Evolutionary conservation across 2,113 vertebrate genomes (phyloP).

Genomic region (Chloropsis cyanopogon): DNA sequence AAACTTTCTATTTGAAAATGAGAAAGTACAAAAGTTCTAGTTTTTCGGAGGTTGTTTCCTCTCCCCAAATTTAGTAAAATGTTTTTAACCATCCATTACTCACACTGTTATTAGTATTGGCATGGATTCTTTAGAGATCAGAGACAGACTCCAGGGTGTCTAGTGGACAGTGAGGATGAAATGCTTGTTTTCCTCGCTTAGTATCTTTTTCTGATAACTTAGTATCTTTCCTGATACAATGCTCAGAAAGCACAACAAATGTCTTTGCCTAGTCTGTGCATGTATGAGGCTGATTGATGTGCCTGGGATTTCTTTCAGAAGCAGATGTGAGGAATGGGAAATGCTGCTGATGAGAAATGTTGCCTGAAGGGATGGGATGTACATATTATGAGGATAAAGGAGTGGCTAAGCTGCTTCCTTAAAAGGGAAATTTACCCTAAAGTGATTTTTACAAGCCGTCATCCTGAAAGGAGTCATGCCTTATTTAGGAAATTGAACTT

Average conservation of each 20-base stretch:
- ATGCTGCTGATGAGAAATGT: slow-evolving; percentile 27
- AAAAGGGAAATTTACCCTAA: slow-evolving; percentile 44
- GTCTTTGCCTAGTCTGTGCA: slow-evolving; percentile 14
- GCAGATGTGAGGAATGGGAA: slow-evolving; percentile 41
- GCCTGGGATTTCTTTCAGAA: slow-evolving; percentile 35
- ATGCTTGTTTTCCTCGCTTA: not conserved
- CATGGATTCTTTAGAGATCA: not conserved
- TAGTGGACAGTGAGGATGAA: not conserved
- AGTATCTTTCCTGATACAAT: not conserved
- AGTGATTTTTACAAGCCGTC: slow-evolving; percentile 52
- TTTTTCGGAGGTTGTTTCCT: not conserved
- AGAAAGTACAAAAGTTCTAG: not conserved
- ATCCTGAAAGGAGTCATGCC: slow-evolving; percentile 28
- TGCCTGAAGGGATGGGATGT: slow-evolving; percentile 37
- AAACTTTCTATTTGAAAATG: not conserved
- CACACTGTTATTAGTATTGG: not conserved
- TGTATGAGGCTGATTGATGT: slow-evolving; percentile 22
- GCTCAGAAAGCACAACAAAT: slow-evolving; percentile 5
- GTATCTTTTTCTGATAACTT: not conserved
- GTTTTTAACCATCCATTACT: not conserved
- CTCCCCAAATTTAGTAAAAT: not conserved
- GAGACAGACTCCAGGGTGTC: not conserved
- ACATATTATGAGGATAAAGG: slow-evolving; percentile 29
- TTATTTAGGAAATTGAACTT: slow-evolving; percentile 46
- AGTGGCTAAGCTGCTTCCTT: slow-evolving; percentile 42